Evolutionary conservation across 1,140 invertebrate genomes (phyloP).

Genomic region (Nomia melanderi): DNA sequence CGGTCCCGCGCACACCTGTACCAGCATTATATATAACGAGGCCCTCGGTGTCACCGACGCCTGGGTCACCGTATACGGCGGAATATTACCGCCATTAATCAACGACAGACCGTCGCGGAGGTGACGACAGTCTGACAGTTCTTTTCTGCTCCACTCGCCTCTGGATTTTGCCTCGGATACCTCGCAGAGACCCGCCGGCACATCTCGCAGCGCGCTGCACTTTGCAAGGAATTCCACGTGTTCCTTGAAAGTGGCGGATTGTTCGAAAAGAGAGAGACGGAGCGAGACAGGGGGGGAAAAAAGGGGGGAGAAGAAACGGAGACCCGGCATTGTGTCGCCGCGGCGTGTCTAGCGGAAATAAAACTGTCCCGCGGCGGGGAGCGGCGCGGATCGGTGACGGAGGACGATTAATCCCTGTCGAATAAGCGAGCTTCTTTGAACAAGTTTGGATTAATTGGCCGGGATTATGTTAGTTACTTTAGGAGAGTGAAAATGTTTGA

Average conservation of each 20-base stretch:
- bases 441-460: neutral
- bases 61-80: conserved; percentile 63
- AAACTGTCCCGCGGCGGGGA: conserved; percentile 45
- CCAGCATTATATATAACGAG: conserved; percentile 52
- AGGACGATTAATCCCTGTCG: conserved; percentile 34
- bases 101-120: conserved; percentile 63
- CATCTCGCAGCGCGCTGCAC: conserved; percentile 49
- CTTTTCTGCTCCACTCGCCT: conserved; percentile 61
- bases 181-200: conserved; percentile 5
- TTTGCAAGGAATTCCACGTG: conserved; percentile 61
- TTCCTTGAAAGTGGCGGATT: conserved; percentile 59
- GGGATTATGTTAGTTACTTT: too few relatives aligned
- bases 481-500: too few relatives aligned
- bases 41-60: conserved; percentile 42
- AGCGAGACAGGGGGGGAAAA: conserved; percentile 7
- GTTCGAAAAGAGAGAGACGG: neutral
- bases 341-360: conserved; percentile 50
- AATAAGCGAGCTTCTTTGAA: neutral
- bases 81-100: conserved; percentile 68
- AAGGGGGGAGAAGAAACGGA: conserved; percentile 41
- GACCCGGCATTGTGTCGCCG: conserved; percentile 50
- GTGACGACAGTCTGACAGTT: conserved; percentile 68
- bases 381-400: conserved; percentile 21
- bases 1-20: conserved; percentile 17
- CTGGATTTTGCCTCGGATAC: conserved; percentile 54